Percentiles rank a stretch among this genome's conserved stretches.
These are phyloP conservation scores for Arctia plantaginis DNA, from an alignment of 2,888 invertebrate genomes.

Conservation along the genomic window DNA sequence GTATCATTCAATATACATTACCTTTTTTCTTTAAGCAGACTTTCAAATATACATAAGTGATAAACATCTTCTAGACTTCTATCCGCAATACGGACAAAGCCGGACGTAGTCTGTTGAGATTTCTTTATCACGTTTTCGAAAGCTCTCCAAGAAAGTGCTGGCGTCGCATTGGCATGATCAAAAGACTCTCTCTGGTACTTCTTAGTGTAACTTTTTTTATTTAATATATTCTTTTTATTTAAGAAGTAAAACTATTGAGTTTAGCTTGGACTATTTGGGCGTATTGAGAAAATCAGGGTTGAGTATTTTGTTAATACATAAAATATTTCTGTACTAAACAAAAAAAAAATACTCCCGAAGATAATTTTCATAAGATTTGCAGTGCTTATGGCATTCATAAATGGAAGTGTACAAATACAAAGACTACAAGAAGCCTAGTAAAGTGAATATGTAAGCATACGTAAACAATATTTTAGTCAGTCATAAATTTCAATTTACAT, in stretches of 20 bases:
- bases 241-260: background rate
- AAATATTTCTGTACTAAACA: no score
- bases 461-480: background rate
- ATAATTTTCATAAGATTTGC: no score
- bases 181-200: conserved; percentile 36
- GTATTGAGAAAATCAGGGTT: background rate
- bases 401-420: background rate
- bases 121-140: conserved; percentile 40
- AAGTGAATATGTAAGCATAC: background rate
- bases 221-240: background rate
- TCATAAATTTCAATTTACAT: background rate
- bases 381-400: no score
- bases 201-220: conserved; percentile 12
- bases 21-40: background rate
- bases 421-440: background rate
- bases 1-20: no score
- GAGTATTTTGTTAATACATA: no score
- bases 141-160: conserved; percentile 35
- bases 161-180: conserved; percentile 45
- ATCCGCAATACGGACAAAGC: conserved; percentile 7
- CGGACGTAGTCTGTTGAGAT: conserved; percentile 17
- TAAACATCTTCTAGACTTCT: background rate
- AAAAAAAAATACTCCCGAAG: no score
- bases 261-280: background rate
- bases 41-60: background rate